These are phyloP conservation scores for Drosophila mulleri DNA, from an alignment of 2,888 invertebrate species.

Conservation along the genomic window DNA sequence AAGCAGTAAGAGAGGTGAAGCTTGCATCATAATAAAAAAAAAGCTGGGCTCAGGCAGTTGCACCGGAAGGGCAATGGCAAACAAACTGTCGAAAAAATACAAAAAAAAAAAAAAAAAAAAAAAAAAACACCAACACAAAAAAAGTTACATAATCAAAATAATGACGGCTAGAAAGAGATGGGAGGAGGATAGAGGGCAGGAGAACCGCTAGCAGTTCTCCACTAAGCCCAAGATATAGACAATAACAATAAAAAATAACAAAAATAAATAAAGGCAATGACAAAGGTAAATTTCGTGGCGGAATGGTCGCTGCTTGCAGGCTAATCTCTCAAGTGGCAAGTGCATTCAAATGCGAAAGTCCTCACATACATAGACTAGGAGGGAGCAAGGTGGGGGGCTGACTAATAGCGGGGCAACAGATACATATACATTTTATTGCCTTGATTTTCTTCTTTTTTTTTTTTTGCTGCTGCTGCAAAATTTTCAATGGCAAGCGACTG, in stretches of 20 bases:
- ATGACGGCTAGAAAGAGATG: slow-evolving; percentile 56
- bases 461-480: slow-evolving; percentile 64
- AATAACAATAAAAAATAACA: slow-evolving; percentile 59
- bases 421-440: background rate
- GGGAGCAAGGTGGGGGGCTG: background rate
- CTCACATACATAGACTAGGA: slow-evolving; percentile 28
- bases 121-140: slow-evolving; percentile 41
- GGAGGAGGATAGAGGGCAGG: too few relatives aligned
- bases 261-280: slow-evolving; percentile 70
- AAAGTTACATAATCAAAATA: slow-evolving; percentile 80
- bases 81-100: slow-evolving; percentile 75
- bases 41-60: slow-evolving; percentile 2
- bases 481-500: slow-evolving; percentile 68
- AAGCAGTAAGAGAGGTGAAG: slow-evolving; percentile 25
- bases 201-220: slow-evolving; percentile 5
- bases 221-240: slow-evolving; percentile 63
- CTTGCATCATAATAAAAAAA: slow-evolving; percentile 54
- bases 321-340: slow-evolving; percentile 84
- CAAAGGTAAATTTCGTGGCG: slow-evolving; percentile 68
- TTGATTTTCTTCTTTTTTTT: background rate
- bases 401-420: background rate
- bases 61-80: slow-evolving; percentile 51
- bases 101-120: slow-evolving; percentile 27
- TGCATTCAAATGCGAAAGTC: slow-evolving; percentile 82
- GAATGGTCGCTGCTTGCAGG: slow-evolving; percentile 60